A percentile compares a stretch with the other conserved stretches of the same genome.
Evolutionary conservation across 2,113 vertebrate genomes (phyloP).

Genomic region (Alces alces): DNA sequence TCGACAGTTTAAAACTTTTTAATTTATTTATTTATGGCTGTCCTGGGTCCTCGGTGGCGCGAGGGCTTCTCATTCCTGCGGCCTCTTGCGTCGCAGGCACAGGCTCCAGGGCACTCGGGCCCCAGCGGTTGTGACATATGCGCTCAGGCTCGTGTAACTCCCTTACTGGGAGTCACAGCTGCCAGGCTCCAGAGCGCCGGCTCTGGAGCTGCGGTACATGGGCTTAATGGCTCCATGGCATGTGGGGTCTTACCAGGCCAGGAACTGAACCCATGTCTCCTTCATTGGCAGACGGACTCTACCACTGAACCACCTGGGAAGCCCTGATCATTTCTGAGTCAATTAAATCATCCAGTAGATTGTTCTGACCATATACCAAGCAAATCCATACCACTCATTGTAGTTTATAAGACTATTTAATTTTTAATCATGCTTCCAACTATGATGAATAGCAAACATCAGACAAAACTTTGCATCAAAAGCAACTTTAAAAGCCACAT

Average conservation of each 20-base stretch:
- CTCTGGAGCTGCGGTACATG: fast-evolving
- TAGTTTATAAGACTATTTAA: not conserved
- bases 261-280: not conserved
- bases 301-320: not conserved
- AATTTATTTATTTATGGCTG: not conserved
- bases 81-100: not conserved
- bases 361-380: not conserved
- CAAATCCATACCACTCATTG: not conserved
- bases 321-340: not conserved
- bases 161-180: not conserved
- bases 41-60: fast-evolving
- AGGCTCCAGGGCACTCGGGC: not conserved
- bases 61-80: not conserved
- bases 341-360: not conserved
- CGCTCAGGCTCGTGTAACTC: fast-evolving
- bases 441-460: not conserved
- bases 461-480: not conserved
- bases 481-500: not conserved
- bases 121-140: fast-evolving
- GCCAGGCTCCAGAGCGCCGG: not conserved
- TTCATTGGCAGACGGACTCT: not conserved
- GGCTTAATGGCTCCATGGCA: fast-evolving
- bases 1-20: not conserved
- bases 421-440: not conserved
- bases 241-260: not conserved